Conservation (phyloP, 2,797 vertebrate species). For the Enteromius paludinosus region DNA sequence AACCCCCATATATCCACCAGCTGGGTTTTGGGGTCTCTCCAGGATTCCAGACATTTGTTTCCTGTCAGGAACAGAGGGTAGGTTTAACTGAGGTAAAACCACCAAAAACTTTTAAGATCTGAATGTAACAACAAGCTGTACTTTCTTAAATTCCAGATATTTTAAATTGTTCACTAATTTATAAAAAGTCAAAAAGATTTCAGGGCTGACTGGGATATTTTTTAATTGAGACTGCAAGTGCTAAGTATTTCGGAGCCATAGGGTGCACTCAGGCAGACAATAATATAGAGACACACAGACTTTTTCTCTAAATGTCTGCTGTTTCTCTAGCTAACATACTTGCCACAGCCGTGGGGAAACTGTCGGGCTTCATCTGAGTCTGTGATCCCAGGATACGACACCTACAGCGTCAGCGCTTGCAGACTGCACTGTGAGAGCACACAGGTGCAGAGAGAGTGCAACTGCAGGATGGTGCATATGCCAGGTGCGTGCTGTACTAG, state of each 20-base stretch:
- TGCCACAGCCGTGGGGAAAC: slow-evolving; percentile 98
- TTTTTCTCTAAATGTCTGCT: slow-evolving; percentile 15
- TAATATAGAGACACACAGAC: not conserved
- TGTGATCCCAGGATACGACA: slow-evolving; percentile 91
- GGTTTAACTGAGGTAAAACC: slow-evolving; percentile 49
- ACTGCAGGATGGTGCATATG: slow-evolving; percentile 98
- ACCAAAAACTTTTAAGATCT: not conserved
- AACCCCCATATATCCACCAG: slow-evolving; percentile 98
- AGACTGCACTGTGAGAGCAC: slow-evolving; percentile 94
- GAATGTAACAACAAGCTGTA: not conserved
- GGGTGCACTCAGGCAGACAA: slow-evolving; percentile 18
- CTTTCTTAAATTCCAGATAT: not conserved
- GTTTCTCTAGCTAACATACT: slow-evolving; percentile 88
- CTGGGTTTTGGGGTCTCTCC: slow-evolving; percentile 97
- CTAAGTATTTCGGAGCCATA: slow-evolving; percentile 12
- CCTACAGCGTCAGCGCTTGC: slow-evolving; percentile 96
- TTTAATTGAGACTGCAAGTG: slow-evolving; percentile 17
- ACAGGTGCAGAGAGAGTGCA: slow-evolving; percentile 88
- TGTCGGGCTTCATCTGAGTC: slow-evolving; percentile 89
- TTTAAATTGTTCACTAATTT: not conserved
- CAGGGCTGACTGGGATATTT: not conserved
- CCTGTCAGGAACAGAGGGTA: slow-evolving; percentile 99
- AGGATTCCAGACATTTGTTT: slow-evolving; percentile 98
- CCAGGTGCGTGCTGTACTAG: slow-evolving; percentile 81
- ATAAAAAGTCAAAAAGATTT: slow-evolving; percentile 12